Base-by-base conservation (phyloP, 2,888 invertebrate genomes). In the Trilocha varians region DNA sequence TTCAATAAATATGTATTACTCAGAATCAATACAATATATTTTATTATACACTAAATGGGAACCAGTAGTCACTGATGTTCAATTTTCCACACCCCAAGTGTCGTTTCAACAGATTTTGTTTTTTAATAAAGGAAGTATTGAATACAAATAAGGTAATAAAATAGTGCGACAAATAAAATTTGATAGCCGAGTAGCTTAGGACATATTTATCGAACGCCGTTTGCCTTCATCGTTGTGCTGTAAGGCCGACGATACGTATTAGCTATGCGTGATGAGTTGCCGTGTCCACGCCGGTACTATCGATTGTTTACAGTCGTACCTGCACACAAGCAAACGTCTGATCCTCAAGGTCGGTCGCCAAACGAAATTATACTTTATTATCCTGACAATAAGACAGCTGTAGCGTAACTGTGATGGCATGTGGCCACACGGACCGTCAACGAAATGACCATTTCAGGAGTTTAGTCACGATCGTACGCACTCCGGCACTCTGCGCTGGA, bases 381-480 rank as follows among this genome's bases (percentile, higher is more conserved):
- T 59, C 41, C 51, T 46, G 17, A 48, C 42, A 47, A 59, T 71
- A 76, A 61, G 65, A 55, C 46, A 55, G 51, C 47, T 48, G 44
- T 45, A 37, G 33, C 32, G 38, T 16, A 40, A 39, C 15, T 36
- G 34, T 48, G 42, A 44, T 47, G 35, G 50, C 40, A 47, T 48
- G 49, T 49, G 76, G 62, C 75, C 78, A 76, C 76, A 74, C 74
- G 57, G 63, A 60, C 61, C 54, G 65, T 46, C 63, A 62, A 59
- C 62, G 58, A 82, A 75, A 78, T 75, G 65, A 48, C 67, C 71
- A 75, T 79, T 77, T 82, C 62, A 68, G 74, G 75, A 85, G 73
- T 85, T 76, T 61, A 58, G 83, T 85, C 84, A 84, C 84, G 85
- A 78, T 48, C 62, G 48, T 57, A 69, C 68, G 65, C 70, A 69